These are phyloP conservation scores for Anabacerthia variegaticeps DNA, from an alignment of 2,797 vertebrate species.

Conservation along the genomic window DNA sequence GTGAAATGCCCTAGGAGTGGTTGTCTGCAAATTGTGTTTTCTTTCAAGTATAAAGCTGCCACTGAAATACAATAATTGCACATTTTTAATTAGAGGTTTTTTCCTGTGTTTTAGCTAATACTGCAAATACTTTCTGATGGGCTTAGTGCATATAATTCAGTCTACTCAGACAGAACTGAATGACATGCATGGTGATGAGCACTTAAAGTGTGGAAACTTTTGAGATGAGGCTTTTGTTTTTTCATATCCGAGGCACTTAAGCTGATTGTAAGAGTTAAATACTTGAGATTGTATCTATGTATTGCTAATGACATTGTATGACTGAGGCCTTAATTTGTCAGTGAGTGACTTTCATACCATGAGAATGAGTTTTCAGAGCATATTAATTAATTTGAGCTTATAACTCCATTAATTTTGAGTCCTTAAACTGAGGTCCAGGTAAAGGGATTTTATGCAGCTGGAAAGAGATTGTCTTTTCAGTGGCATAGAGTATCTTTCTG, in stretches of 20 bases:
- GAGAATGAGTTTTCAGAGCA: not conserved
- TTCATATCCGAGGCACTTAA: not conserved
- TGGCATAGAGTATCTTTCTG: fast-evolving
- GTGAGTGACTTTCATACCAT: not conserved
- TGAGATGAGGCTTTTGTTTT: not conserved
- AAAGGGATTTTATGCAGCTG: not conserved
- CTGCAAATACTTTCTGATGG: not conserved
- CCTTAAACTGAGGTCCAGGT: not conserved
- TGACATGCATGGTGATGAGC: not conserved
- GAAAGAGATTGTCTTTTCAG: not conserved
- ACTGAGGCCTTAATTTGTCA: not conserved
- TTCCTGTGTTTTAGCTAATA: not conserved
- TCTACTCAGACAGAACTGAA: not conserved
- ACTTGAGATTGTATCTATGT: not conserved
- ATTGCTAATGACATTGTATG: not conserved
- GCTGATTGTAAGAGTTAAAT: not conserved
- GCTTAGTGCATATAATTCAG: not conserved
- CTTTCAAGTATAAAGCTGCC: not conserved
- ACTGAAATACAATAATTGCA: not conserved
- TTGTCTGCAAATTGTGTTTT: not conserved
- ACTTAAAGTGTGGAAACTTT: not conserved
- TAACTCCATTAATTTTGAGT: not conserved
- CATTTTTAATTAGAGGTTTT: not conserved
- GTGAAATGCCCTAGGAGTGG: not conserved
- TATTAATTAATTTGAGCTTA: not conserved